Evolutionary conservation across 2,797 vertebrate genomes (phyloP), one percentile per base, ranked within the genome.

Genomic region (Muscicapa striata): DNA sequence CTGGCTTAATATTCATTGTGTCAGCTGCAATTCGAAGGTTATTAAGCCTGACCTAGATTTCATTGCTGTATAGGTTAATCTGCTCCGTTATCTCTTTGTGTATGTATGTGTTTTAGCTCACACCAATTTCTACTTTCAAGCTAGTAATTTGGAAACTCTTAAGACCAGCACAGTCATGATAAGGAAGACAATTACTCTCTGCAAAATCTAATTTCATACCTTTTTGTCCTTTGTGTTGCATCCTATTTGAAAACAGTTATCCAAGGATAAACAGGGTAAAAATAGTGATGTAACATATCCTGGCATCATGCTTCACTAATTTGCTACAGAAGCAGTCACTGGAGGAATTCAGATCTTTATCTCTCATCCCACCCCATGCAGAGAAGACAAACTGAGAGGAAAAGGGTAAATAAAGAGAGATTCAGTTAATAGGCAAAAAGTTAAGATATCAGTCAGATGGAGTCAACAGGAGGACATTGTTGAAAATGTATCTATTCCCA

Each of bases 1-100:
- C 49, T 77, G 54, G 10, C 67, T 97, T 96, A 84, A 89, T 87
- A 96, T 93, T 94, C 63, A 58, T 76, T 15, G 22, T 89, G 72
- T 64, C 80, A 91, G 51, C 61, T 78, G 66, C 45, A 84, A 38
- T 93, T 91, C 26, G 40, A 91, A 96, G n/a, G 76, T 96, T 94
- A 91, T 92, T 97, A 92, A 91, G 54, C 78, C 82, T 96, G 93
- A 95, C 82, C 89, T 93, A 73, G 87, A 93, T 97, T 96, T 97
- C 90, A 52, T 68, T 93, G 80, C 55, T 94, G 49, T 92, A 64
- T 45, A 57, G 38, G 69, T 85, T 97, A 90, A 97, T 95, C 86
- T 94, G n/a, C 74, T 94, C 38, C 9, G 1, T 91, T 95, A 91
- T 92, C 84, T 93, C 90, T 87, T 40, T 70, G 22, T 92, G 58